Evolutionary conservation across 2,888 invertebrate species (phyloP), one percentile per base, ranked within the genome.

Genomic region (Gibbula magus): DNA sequence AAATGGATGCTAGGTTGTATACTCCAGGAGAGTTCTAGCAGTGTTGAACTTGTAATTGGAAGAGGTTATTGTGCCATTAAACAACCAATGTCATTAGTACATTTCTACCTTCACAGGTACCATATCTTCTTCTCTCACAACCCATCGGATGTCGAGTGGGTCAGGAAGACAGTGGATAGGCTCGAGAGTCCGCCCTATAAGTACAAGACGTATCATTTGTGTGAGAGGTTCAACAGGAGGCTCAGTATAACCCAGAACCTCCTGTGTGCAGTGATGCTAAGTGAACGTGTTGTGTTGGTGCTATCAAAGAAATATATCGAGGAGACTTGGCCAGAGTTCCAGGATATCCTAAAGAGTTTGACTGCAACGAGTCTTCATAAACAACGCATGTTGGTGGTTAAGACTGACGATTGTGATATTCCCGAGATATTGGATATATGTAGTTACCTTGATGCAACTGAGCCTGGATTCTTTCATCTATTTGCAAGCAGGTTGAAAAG

Each of bases 261-360:
- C 1, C 79, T 91, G 52, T 90, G 90, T 81, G 87, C 89, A 0
- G 87, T 89, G 5, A 91, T 90, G 90, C 84, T 91, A 35, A 90
- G 91, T 81, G 88, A 90, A 73, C 83, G 90, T 7, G 86, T 90
- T 0, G 86, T 91, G 5, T 81, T 91, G 53, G 89, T 90, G 3
- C 82, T 91, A 18, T 87, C 89, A 74, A 82, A 83, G 7, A 81
- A 79, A 51, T 91, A 90, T 81, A 86, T 91, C 25, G 78, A 81
- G 18, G 85, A 86, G 10, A 85, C 87, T 7, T 91, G 91, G 91
- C 76, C 70, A n/a, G 84, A 85, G 8, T 88, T 89, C 52, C 88
- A 89, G 83, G 87, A 90, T 56, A 85, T 85, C 0, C 82, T 91
- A n/a, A 81, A 87, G 73, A 89, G 89, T 75, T 83, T 90, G 74